phyloP scores from a whole-genome alignment of 1,140 invertebrate genomes.

The Diachasma alloeum region DNA sequence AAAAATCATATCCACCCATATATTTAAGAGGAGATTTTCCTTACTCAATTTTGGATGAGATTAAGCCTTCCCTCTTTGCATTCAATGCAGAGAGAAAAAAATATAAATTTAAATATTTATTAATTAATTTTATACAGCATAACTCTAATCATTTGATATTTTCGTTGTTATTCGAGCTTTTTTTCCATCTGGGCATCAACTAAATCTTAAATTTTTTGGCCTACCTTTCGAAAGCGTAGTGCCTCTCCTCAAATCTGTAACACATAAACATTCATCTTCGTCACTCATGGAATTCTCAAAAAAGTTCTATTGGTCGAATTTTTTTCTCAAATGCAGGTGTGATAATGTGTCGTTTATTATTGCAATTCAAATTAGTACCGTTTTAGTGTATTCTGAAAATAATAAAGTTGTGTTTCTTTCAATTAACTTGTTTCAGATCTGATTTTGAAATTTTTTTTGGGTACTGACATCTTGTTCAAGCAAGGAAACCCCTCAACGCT shows the following conservation, averaged over 20 bases:
- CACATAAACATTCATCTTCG: conserved; percentile 56
- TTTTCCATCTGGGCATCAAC: conserved; percentile 6
- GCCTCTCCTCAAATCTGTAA: conserved; percentile 66
- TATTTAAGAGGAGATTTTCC: background rate
- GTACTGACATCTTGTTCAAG: too few relatives aligned
- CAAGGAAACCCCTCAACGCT: too few relatives aligned
- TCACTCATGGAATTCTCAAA: background rate
- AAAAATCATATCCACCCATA: background rate
- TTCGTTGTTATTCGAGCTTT: too few relatives aligned
- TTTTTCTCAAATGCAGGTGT: background rate
- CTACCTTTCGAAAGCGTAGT: conserved; percentile 66
- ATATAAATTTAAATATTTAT: background rate
- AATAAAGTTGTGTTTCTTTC: too few relatives aligned
- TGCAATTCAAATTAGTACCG: too few relatives aligned
- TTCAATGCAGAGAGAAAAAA: background rate
- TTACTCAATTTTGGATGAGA: background rate
- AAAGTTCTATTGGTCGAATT: background rate
- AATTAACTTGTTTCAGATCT: too few relatives aligned
- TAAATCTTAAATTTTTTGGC: conserved; percentile 42
- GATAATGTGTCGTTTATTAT: too few relatives aligned
- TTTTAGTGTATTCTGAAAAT: too few relatives aligned
- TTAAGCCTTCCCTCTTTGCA: background rate
- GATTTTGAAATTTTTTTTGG: too few relatives aligned
- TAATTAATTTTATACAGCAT: background rate
- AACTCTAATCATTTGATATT: too few relatives aligned